Evolutionary conservation across 2,113 vertebrate genomes (phyloP).

Genomic region (Equus przewalskii): DNA sequence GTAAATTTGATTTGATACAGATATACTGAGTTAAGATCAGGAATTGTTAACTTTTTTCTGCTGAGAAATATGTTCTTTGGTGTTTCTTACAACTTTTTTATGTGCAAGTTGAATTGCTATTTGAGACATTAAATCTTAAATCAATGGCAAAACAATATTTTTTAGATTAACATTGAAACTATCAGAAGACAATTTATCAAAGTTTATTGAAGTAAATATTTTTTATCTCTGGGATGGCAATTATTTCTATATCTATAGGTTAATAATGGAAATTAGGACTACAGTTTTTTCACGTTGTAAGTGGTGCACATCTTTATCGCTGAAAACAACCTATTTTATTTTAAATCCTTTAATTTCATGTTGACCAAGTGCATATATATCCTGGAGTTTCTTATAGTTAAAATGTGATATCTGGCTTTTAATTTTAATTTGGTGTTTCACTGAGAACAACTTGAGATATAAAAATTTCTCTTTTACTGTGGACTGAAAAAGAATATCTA

Average conservation of each 20-base stretch:
- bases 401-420: constrained; percentile 25
- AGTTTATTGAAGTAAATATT: constrained; percentile 38
- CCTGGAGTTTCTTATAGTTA: constrained; percentile 43
- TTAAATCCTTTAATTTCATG: constrained; percentile 26
- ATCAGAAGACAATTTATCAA: background rate
- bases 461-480: background rate
- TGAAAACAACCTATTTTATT: constrained; percentile 18
- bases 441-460: constrained; percentile 3
- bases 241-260: background rate
- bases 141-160: constrained; percentile 2
- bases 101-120: constrained; percentile 56
- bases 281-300: constrained; percentile 35
- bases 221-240: background rate
- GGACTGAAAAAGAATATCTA: background rate
- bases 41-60: constrained; percentile 24
- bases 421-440: constrained; percentile 46
- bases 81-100: background rate
- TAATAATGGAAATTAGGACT: constrained; percentile 28
- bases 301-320: background rate
- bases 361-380: constrained; percentile 9
- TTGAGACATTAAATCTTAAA: constrained; percentile 37
- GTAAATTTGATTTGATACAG: constrained; percentile 29
- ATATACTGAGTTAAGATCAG: constrained; percentile 1
- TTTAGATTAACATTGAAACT: constrained; percentile 38
- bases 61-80: background rate